These are phyloP conservation scores for Sebastiscus albofasciatus DNA, from an alignment of 2,797 vertebrate genomes.

Conservation along the genomic window DNA sequence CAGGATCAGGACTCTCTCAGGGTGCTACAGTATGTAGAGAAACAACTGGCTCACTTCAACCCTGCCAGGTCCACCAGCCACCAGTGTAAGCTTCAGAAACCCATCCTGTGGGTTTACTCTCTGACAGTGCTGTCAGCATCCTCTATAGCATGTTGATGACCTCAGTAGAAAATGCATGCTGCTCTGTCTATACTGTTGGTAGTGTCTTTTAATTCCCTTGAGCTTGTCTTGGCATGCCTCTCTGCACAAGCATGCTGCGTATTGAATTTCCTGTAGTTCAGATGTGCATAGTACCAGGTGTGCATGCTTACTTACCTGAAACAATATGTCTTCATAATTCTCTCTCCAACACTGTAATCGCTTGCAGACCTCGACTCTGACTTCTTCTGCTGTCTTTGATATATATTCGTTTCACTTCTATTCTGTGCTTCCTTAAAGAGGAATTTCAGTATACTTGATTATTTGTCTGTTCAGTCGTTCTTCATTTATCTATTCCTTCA, in stretches of 20 bases:
- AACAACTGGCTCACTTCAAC: slow-evolving; percentile 96
- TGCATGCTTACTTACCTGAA: slow-evolving; percentile 36
- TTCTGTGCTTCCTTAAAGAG: background rate
- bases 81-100: slow-evolving; percentile 87
- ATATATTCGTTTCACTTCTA: background rate
- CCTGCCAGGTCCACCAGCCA: slow-evolving; percentile 90
- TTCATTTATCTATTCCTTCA: background rate
- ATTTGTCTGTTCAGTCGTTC: background rate
- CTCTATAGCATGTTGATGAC: slow-evolving; percentile 35
- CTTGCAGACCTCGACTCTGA: background rate
- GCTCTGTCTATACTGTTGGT: background rate
- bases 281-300: background rate
- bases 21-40: slow-evolving; percentile 96
- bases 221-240: slow-evolving; percentile 33
- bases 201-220: background rate
- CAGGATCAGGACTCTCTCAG: slow-evolving; percentile 96
- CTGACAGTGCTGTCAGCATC: background rate
- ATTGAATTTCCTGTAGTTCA: slow-evolving; percentile 15
- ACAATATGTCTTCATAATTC: slow-evolving; percentile 3
- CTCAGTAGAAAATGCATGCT: slow-evolving; percentile 28
- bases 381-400: background rate
- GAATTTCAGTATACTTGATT: background rate
- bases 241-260: slow-evolving; percentile 16
- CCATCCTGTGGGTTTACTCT: slow-evolving; percentile 33
- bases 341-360: background rate